Percentiles rank a stretch among this genome's conserved stretches.
phyloP scores from a whole-genome alignment of 2,113 vertebrate species.

The Furnarius figulus region DNA sequence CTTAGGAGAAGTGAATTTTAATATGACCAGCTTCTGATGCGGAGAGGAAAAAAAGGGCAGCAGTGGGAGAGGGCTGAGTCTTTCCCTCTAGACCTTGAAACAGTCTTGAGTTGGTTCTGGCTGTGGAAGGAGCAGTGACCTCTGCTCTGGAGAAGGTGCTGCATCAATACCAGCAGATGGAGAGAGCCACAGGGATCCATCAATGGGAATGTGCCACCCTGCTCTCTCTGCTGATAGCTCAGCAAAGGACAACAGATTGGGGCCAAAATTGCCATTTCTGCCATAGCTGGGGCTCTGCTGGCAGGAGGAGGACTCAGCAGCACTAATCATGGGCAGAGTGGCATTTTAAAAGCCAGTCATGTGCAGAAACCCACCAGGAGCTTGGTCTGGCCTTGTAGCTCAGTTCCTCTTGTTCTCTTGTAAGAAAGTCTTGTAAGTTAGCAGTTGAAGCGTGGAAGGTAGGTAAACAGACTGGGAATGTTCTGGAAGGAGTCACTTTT shows the following conservation, averaged over 20 bases:
- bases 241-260: neutral
- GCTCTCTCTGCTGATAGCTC: neutral
- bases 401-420: conserved; percentile 68
- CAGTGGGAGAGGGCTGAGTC: neutral
- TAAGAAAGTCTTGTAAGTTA: conserved; percentile 94
- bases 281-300: neutral
- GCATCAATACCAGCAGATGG: neutral
- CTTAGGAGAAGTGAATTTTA: neutral
- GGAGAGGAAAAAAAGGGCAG: neutral
- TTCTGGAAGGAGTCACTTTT: conserved; percentile 74
- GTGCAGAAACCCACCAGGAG: conserved; percentile 71
- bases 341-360: neutral
- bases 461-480: conserved; percentile 84
- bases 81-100: neutral
- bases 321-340: neutral
- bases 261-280: neutral
- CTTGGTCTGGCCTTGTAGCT: conserved; percentile 68
- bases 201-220: neutral
- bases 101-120: neutral
- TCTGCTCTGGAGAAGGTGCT: neutral
- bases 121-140: neutral
- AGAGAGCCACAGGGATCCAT: neutral
- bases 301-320: neutral
- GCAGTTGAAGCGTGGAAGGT: conserved; percentile 89
- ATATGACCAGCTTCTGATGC: neutral